Percentiles rank a stretch among this genome's conserved stretches.
These are phyloP conservation scores for Mimachlamys varia DNA, from an alignment of 2,888 invertebrate genomes.

Conservation along the genomic window DNA sequence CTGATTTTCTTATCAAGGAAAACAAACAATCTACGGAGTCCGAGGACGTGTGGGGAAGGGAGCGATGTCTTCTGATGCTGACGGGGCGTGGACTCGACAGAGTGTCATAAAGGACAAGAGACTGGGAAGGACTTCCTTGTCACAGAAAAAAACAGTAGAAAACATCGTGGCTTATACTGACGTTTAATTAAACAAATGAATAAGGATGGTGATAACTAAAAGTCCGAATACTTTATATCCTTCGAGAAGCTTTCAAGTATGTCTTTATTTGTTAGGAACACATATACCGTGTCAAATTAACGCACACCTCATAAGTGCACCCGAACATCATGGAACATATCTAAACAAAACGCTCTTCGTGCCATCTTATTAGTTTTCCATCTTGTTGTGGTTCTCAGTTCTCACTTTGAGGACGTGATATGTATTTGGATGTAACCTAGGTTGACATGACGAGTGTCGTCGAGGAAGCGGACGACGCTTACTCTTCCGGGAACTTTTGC, in stretches of 20 bases:
- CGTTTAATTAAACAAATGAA: neutral
- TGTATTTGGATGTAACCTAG: too few species aligned
- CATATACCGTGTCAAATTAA: too few species aligned
- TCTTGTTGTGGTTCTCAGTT: too few species aligned
- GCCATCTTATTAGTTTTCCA: too few species aligned
- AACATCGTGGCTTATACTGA: neutral
- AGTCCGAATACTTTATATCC: too few species aligned
- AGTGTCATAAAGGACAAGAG: neutral
- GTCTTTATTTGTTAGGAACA: neutral
- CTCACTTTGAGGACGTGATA: too few species aligned
- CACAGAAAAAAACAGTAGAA: neutral
- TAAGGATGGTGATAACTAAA: neutral
- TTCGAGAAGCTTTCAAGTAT: neutral
- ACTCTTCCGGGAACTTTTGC: too few species aligned
- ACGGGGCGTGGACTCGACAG: neutral
- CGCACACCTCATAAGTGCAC: too few species aligned
- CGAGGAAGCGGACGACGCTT: too few species aligned
- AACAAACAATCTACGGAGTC: neutral
- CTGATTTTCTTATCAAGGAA: neutral
- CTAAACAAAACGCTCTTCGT: too few species aligned
- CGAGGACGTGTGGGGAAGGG: neutral
- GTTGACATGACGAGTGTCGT: too few species aligned
- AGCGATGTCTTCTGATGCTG: neutral
- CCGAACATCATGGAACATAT: too few species aligned
- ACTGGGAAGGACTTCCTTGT: neutral